phyloP scores from a whole-genome alignment of 2,797 vertebrate species.

The Martes flavigula region DNA sequence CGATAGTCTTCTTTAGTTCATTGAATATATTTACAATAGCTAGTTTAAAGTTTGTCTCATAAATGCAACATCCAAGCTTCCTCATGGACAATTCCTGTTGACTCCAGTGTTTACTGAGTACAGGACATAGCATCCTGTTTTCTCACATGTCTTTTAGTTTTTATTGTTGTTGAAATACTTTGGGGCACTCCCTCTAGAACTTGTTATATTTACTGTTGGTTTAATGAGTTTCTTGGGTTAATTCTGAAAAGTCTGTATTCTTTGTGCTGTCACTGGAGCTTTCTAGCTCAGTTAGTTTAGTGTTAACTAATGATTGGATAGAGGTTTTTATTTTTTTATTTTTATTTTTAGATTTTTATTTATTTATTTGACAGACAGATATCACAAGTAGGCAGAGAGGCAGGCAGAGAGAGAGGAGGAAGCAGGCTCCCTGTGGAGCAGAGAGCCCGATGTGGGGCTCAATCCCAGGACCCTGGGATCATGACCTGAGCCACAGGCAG shows the following conservation, averaged over 20 bases:
- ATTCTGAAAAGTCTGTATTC: not conserved
- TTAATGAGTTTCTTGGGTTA: not conserved
- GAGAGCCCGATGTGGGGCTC: too few relatives aligned
- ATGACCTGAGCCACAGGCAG: too few relatives aligned
- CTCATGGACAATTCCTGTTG: not conserved
- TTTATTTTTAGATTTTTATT: too few relatives aligned
- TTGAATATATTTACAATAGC: not conserved
- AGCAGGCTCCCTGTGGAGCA: too few relatives aligned
- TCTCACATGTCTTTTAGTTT: not conserved
- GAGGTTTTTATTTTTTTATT: not conserved
- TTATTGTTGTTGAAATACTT: not conserved
- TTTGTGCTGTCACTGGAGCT: not conserved
- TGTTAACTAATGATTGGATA: not conserved
- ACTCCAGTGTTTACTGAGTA: not conserved
- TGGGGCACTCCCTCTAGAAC: not conserved
- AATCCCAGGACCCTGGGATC: too few relatives aligned
- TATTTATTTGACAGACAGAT: too few relatives aligned
- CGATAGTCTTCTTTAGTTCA: not conserved
- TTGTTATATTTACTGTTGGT: conserved; percentile 2
- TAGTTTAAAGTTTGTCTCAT: not conserved
- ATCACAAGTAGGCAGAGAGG: too few relatives aligned
- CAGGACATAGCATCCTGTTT: not conserved
- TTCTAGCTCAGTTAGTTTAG: not conserved
- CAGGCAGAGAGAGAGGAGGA: too few relatives aligned
- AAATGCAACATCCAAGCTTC: not conserved